phyloP scores from a whole-genome alignment of 2,797 vertebrate species.

The Mormyrus hasselquistii region DNA sequence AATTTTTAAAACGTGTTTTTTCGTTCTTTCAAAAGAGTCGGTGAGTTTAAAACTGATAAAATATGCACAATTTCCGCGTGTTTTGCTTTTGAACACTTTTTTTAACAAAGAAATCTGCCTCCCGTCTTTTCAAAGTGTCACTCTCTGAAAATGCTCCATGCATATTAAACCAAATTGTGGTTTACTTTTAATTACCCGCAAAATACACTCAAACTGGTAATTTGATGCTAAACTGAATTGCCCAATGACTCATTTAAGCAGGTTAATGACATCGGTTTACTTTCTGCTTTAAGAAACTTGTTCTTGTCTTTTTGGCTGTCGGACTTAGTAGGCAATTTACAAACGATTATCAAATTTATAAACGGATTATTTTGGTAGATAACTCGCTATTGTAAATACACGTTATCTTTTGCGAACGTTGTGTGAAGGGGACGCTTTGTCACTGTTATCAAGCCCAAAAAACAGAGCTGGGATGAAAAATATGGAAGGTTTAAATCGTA shows the following conservation, averaged over 20 bases:
- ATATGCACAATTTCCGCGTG: background rate
- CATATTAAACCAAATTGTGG: background rate
- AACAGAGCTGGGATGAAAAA: background rate
- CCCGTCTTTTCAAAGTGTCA: background rate
- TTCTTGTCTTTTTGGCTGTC: background rate
- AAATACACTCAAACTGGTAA: slow-evolving; percentile 1
- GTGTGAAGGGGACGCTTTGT: background rate
- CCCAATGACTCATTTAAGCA: slow-evolving; percentile 6
- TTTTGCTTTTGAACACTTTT: background rate
- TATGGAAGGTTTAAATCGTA: slow-evolving; percentile 49
- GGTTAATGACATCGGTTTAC: slow-evolving; percentile 3
- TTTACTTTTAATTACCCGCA: slow-evolving; percentile 9
- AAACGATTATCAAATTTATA: background rate
- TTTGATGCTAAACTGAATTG: background rate
- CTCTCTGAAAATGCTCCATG: background rate
- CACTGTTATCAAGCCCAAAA: background rate
- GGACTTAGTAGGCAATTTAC: background rate
- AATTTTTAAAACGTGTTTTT: background rate
- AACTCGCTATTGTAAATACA: background rate
- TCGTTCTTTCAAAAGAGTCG: background rate
- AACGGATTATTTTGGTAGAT: background rate
- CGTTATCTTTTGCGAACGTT: background rate
- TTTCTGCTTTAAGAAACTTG: background rate
- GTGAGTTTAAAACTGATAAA: background rate
- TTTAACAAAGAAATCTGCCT: background rate